These are phyloP conservation scores for Chaenocephalus aceratus DNA, from an alignment of 2,113 vertebrate genomes.

Conservation along the genomic window DNA sequence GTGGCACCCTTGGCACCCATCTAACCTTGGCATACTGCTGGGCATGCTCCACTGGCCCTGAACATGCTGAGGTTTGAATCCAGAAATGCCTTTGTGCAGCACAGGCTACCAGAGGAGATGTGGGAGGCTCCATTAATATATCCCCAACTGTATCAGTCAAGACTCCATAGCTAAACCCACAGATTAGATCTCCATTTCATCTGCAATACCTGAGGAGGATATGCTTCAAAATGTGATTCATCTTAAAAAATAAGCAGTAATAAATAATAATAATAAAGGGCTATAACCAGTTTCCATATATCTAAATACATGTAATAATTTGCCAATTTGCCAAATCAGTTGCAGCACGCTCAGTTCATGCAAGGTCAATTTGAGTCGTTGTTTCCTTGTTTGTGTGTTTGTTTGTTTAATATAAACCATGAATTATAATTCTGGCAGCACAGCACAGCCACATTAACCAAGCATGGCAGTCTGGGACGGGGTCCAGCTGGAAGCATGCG, in stretches of 20 bases:
- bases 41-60: slow-evolving; percentile 76
- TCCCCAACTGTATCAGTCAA: slow-evolving; percentile 60
- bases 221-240: slow-evolving; percentile 37
- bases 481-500: slow-evolving; percentile 81
- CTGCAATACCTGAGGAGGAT: slow-evolving; percentile 21
- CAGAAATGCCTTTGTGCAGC: slow-evolving; percentile 79
- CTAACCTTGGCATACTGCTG: slow-evolving; percentile 82
- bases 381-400: slow-evolving; percentile 76
- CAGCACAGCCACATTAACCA: slow-evolving; percentile 80
- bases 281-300: slow-evolving; percentile 5
- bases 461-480: slow-evolving; percentile 80
- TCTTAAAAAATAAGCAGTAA: slow-evolving; percentile 2
- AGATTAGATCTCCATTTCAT: slow-evolving; percentile 44
- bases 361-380: slow-evolving; percentile 68
- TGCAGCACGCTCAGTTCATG: slow-evolving; percentile 43
- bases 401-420: slow-evolving; percentile 81
- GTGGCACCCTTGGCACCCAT: slow-evolving; percentile 83
- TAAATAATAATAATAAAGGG: slow-evolving; percentile 14
- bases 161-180: slow-evolving; percentile 43
- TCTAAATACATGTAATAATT: not conserved
- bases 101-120: slow-evolving; percentile 74
- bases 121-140: slow-evolving; percentile 68
- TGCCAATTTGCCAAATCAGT: slow-evolving; percentile 44
- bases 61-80: slow-evolving; percentile 85
- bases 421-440: slow-evolving; percentile 80